A percentile compares a stretch with the other conserved stretches of the same genome.
Evolutionary conservation across 2,797 vertebrate genomes (phyloP).

Genomic region (Anabas testudineus): DNA sequence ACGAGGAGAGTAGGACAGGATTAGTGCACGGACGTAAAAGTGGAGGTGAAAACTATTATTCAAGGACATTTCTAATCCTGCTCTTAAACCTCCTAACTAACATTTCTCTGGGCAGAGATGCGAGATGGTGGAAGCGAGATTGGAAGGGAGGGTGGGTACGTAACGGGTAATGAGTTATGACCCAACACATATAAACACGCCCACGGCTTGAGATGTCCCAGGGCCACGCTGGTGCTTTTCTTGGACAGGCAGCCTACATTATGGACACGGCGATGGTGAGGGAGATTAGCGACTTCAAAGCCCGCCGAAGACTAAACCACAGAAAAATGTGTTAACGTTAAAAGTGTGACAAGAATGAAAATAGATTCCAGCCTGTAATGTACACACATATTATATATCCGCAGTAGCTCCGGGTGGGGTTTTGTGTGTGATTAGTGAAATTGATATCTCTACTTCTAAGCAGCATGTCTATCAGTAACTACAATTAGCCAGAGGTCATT

Average conservation of each 20-base stretch:
- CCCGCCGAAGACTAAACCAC: constrained; percentile 45
- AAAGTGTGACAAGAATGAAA: constrained; percentile 40
- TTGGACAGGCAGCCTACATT: constrained; percentile 64
- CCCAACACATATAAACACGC: constrained; percentile 60
- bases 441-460: constrained; percentile 70
- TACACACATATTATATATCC: constrained; percentile 14
- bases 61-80: constrained; percentile 16
- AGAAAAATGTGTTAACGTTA: constrained; percentile 49
- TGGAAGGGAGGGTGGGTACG: constrained; percentile 28
- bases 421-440: constrained; percentile 59
- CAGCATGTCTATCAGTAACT: constrained; percentile 73
- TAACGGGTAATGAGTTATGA: constrained; percentile 58
- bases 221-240: constrained; percentile 65
- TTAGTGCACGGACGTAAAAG: neutral
- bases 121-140: constrained; percentile 35
- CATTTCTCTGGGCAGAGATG: constrained; percentile 29
- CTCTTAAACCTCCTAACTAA: constrained; percentile 33
- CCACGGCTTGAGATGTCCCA: constrained; percentile 49
- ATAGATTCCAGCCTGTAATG: constrained; percentile 39
- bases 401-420: constrained; percentile 23
- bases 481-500: constrained; percentile 78
- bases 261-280: constrained; percentile 62
- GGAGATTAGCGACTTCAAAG: constrained; percentile 77
- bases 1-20: neutral
- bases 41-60: constrained; percentile 8